phyloP scores from a whole-genome alignment of 2,888 invertebrate species.

The Euplagia quadripunctaria region DNA sequence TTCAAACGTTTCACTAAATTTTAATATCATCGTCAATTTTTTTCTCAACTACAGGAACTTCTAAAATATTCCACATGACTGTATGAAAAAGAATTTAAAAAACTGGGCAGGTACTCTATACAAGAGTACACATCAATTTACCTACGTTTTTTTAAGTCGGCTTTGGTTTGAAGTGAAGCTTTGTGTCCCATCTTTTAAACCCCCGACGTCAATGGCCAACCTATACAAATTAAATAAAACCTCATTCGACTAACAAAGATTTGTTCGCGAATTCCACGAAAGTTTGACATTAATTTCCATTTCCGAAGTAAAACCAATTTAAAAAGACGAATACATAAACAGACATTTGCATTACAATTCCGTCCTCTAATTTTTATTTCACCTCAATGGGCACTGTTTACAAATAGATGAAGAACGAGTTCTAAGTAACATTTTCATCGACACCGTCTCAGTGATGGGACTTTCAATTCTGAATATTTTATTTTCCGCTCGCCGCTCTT shows the following conservation, averaged over 20 bases:
- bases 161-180: conserved; percentile 25
- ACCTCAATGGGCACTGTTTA: conserved; percentile 38
- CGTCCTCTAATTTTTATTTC: conserved; percentile 61
- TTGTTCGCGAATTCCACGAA: conserved; percentile 67
- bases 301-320: conserved; percentile 78
- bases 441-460: not conserved
- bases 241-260: conserved; percentile 69
- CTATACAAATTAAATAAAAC: conserved; percentile 69
- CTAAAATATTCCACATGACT: too few species aligned
- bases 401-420: conserved; percentile 14
- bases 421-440: not conserved
- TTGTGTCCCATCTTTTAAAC: conserved; percentile 32
- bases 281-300: conserved; percentile 81
- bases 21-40: not conserved
- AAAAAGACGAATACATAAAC: conserved; percentile 77
- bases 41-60: not conserved
- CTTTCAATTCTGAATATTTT: not conserved
- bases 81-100: too few species aligned
- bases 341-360: conserved; percentile 77
- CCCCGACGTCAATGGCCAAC: conserved; percentile 52
- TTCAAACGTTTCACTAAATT: not conserved
- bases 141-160: not conserved
- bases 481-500: not conserved
- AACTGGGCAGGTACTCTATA: too few species aligned
- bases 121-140: not conserved